Base-by-base conservation (phyloP, 2,888 invertebrate species). In the Acronicta alni region DNA sequence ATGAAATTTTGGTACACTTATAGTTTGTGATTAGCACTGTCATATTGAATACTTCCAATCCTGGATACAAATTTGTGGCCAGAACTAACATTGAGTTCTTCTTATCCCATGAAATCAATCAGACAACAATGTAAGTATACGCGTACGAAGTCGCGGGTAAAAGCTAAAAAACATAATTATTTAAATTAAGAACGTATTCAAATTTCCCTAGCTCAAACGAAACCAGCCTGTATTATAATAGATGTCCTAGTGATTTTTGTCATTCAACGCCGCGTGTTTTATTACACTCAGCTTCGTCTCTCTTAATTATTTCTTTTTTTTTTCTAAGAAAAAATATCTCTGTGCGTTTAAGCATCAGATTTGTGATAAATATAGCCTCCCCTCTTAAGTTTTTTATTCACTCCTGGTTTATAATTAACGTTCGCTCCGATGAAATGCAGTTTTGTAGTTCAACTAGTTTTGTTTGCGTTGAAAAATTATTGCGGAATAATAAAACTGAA, bases 301-400 rank as follows among this genome's bases (percentile, higher is more conserved):
- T 75, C 84, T 89, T 92, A 92, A 93, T 93, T 93, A 93, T 92
- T 91, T 89, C 84, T 87, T 85, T 88, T 87, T 84, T 84, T 90
- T 91, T 85, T 83, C 83, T 84, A 76, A 79, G 82, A 88, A 89
- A 90, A 89, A 88, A 84, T 72, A 72, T 69, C 77, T 75, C 74
- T 67, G 80, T 85, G 83, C 85, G 84, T 83, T 86, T 82, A 84
- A 86, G 91, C 89, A 81, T 92, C 91, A 88, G 89, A 90, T 91
- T 89, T 87, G 87, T 80, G 84, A 85, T 92, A 93, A 90, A 92
- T 89, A 89, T 93, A 93, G 89, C 82, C 61, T 79, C 83, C 88
- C 89, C 88, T 86, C 81, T 75, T 64, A 67, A 76, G 68, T 78
- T 80, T 84, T 85, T 84, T 88, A 84, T 81, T 77, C 55, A 68